A percentile compares a stretch with the other conserved stretches of the same genome.
These are phyloP conservation scores for Acanthochromis polyacanthus DNA, from an alignment of 2,113 vertebrate species.

Conservation along the genomic window DNA sequence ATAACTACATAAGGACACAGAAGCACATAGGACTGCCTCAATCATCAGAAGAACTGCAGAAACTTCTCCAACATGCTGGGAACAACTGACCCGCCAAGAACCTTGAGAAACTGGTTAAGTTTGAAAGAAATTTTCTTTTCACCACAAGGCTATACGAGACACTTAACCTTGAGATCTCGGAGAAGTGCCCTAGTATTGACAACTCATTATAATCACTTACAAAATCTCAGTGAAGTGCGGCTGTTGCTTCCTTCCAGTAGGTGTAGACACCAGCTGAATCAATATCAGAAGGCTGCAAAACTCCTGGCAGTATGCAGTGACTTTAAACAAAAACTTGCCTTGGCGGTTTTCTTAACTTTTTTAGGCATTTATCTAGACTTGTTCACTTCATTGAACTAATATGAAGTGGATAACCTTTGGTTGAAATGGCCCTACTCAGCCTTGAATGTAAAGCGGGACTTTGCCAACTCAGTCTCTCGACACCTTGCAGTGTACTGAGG, in stretches of 20 bases:
- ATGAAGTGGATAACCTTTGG: slow-evolving; percentile 62
- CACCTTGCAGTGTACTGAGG: slow-evolving; percentile 51
- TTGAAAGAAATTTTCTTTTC: too few relatives aligned
- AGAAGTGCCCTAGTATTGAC: too few relatives aligned
- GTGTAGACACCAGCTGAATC: background rate
- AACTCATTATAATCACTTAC: background rate
- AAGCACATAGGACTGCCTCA: too few relatives aligned
- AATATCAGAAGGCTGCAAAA: slow-evolving; percentile 6
- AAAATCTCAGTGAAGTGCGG: slow-evolving; percentile 15
- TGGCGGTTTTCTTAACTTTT: slow-evolving; percentile 11
- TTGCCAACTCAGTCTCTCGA: slow-evolving; percentile 35
- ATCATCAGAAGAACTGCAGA: too few relatives aligned
- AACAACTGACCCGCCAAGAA: too few relatives aligned
- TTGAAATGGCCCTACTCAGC: slow-evolving; percentile 47
- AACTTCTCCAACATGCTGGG: too few relatives aligned
- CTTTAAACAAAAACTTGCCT: slow-evolving; percentile 3
- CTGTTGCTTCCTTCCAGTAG: background rate
- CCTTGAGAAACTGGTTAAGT: too few relatives aligned
- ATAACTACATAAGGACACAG: too few relatives aligned
- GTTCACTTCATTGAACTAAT: slow-evolving; percentile 67
- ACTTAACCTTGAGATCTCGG: too few relatives aligned
- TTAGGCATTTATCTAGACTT: slow-evolving; percentile 60
- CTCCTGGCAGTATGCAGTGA: slow-evolving; percentile 3
- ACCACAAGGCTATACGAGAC: too few relatives aligned
- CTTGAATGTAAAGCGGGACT: slow-evolving; percentile 64